Evolutionary conservation across 1,140 invertebrate species (phyloP).

Genomic region (Micrasema longulum): DNA sequence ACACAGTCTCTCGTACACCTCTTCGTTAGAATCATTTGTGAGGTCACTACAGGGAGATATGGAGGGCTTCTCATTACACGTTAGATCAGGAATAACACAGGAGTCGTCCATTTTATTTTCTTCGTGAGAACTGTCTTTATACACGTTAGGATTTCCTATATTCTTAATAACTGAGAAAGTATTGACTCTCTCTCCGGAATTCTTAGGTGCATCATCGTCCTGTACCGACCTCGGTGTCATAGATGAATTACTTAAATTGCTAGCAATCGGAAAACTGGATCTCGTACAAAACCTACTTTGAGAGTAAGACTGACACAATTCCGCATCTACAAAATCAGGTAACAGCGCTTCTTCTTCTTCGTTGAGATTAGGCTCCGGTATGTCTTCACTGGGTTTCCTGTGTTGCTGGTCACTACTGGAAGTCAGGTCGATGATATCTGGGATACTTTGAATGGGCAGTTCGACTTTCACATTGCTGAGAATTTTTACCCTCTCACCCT

Average conservation of each 20-base stretch:
- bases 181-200: slow-evolving; percentile 57
- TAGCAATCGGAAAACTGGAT: slow-evolving; percentile 15
- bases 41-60: slow-evolving; percentile 67
- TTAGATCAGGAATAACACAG: slow-evolving; percentile 64
- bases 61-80: slow-evolving; percentile 66
- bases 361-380: slow-evolving; percentile 24
- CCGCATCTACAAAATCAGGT: slow-evolving; percentile 60
- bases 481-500: slow-evolving; percentile 62
- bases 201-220: slow-evolving; percentile 4
- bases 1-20: slow-evolving; percentile 56
- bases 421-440: slow-evolving; percentile 65
- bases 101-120: slow-evolving; percentile 57
- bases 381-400: slow-evolving; percentile 11
- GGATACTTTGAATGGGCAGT: slow-evolving; percentile 64
- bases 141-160: slow-evolving; percentile 59
- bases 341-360: slow-evolving; percentile 57
- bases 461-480: slow-evolving; percentile 67
- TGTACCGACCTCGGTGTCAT: not conserved
- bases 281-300: slow-evolving; percentile 29
- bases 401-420: slow-evolving; percentile 56
- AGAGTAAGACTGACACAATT: slow-evolving; percentile 38
- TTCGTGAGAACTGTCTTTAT: slow-evolving; percentile 55
- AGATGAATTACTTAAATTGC: not conserved
- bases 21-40: slow-evolving; percentile 57
- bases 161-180: slow-evolving; percentile 66